phyloP scores from a whole-genome alignment of 2,888 invertebrate species.

The Lithophane leautieri region DNA sequence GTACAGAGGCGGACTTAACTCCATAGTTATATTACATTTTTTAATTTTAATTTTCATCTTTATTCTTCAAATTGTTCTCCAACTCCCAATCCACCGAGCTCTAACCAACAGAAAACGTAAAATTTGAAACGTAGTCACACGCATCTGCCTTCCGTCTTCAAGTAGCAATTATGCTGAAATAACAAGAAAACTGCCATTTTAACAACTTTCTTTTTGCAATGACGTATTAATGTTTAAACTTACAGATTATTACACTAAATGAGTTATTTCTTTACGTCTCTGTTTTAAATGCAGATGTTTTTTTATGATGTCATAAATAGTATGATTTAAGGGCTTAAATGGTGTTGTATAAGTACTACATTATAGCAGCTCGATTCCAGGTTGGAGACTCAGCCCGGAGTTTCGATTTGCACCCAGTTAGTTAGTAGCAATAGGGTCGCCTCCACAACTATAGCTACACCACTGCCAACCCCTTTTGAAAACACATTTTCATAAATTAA shows the following conservation, averaged over 20 bases:
- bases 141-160: slow-evolving; percentile 86
- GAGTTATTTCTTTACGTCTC: slow-evolving; percentile 36
- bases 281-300: slow-evolving; percentile 36
- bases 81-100: slow-evolving; percentile 66
- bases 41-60: too few relatives aligned
- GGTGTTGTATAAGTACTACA: neutral
- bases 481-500: neutral
- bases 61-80: neutral
- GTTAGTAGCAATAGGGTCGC: neutral
- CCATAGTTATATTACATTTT: too few relatives aligned
- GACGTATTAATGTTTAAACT: slow-evolving; percentile 36
- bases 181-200: slow-evolving; percentile 81
- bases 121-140: slow-evolving; percentile 85
- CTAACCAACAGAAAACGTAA: slow-evolving; percentile 77
- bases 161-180: slow-evolving; percentile 84
- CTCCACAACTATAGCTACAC: neutral
- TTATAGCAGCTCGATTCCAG: neutral
- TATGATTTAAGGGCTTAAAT: neutral
- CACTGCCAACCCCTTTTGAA: neutral
- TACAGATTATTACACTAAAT: slow-evolving; percentile 38
- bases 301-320: neutral
- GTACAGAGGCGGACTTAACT: too few relatives aligned
- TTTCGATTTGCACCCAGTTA: neutral
- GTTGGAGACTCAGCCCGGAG: too few relatives aligned
- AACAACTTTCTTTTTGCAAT: slow-evolving; percentile 77